A percentile compares a stretch with the other conserved stretches of the same genome.
These are phyloP conservation scores for Macrobrachium rosenbergii DNA, from an alignment of 1,140 invertebrate genomes.

Conservation along the genomic window DNA sequence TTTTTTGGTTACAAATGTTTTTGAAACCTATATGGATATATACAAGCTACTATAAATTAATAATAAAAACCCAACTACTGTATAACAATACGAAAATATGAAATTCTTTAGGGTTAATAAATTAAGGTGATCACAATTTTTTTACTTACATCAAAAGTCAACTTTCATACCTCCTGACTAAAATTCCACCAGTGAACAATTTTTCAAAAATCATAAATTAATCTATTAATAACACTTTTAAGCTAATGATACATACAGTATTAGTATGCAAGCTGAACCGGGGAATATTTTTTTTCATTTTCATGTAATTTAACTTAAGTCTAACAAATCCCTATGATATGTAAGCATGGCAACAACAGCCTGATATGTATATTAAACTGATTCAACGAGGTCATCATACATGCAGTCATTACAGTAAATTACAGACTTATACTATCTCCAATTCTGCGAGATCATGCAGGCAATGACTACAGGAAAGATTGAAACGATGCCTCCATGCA, in stretches of 20 bases:
- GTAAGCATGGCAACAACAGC: slow-evolving; percentile 50
- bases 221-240: background rate
- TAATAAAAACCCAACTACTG: too few relatives aligned
- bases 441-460: background rate
- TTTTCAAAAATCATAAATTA: too few relatives aligned
- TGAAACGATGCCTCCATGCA: background rate
- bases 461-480: background rate
- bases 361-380: slow-evolving; percentile 47
- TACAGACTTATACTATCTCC: background rate
- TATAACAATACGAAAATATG: too few relatives aligned
- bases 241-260: slow-evolving; percentile 25
- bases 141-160: too few relatives aligned
- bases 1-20: slow-evolving; percentile 4
- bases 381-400: slow-evolving; percentile 3
- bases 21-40: too few relatives aligned
- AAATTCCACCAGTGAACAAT: too few relatives aligned
- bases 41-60: too few relatives aligned
- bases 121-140: too few relatives aligned
- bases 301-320: slow-evolving; percentile 37
- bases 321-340: slow-evolving; percentile 54
- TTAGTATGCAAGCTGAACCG: slow-evolving; percentile 49
- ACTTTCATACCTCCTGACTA: too few relatives aligned
- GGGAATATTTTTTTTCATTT: slow-evolving; percentile 45
- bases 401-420: slow-evolving; percentile 18
- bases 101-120: too few relatives aligned